These are phyloP conservation scores for Limnephilus rhombicus DNA, from an alignment of 2,888 invertebrate genomes.

Conservation along the genomic window DNA sequence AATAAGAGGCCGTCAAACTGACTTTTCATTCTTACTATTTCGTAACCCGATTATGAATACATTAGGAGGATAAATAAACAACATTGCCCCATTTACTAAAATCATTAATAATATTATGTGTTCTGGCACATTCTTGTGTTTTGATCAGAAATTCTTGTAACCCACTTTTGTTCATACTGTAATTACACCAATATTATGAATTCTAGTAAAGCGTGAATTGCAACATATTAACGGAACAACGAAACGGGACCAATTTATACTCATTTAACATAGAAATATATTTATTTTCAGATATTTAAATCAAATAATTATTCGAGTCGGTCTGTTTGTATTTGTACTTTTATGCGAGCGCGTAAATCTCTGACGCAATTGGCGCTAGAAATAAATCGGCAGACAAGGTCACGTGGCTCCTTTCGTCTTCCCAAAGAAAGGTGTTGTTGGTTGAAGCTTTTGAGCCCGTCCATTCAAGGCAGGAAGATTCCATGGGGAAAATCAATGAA, in stretches of 20 bases:
- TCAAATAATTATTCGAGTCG: slow-evolving; percentile 23
- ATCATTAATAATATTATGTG: background rate
- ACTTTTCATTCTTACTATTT: background rate
- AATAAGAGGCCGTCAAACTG: background rate
- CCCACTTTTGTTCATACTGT: background rate
- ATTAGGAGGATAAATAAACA: background rate
- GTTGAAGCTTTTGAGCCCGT: background rate
- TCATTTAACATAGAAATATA: background rate
- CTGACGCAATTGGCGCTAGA: slow-evolving; percentile 33
- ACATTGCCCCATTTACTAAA: background rate
- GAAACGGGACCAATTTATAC: background rate
- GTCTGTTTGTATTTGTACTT: slow-evolving; percentile 23
- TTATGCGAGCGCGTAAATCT: slow-evolving; percentile 36
- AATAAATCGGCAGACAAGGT: slow-evolving; percentile 53
- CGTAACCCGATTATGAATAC: background rate
- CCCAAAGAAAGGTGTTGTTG: background rate
- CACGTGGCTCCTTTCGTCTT: slow-evolving; percentile 8
- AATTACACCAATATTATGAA: background rate
- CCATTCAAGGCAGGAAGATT: slow-evolving; percentile 63
- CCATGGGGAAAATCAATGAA: slow-evolving; percentile 71
- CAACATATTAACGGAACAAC: background rate
- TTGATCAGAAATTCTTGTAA: background rate
- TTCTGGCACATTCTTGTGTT: background rate
- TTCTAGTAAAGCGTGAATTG: background rate
- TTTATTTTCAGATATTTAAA: slow-evolving; percentile 23